Evolutionary conservation across 2,113 vertebrate genomes (phyloP), one percentile per base, ranked within the genome.

Genomic region (Oncorhynchus nerka): DNA sequence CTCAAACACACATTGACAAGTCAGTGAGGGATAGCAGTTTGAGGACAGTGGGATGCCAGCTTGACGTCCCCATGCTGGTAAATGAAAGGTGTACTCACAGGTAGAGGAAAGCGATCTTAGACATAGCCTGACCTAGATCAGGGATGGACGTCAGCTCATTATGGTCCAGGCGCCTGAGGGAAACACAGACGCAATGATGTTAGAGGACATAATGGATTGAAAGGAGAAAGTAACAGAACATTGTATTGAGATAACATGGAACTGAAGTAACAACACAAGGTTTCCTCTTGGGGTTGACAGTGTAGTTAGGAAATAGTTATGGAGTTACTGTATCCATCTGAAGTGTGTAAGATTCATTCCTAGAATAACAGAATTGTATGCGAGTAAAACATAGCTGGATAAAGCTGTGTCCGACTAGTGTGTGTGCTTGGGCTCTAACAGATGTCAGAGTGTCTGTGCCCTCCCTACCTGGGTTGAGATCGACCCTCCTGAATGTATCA

Each of bases 81-180:
- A 55, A 55, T 15, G 51, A 55, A 19, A 55, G 51, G 51, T 15
- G 75, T 83, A 97, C 98, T 99, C 93, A 99, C 98, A 99, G 90
- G 84, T 94, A 91, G 39, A 99, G 94, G 28, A 92, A 93, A 57
- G 89, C 79, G 70, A 98, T 13, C 0, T 75, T 86, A 32, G 93
- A 70, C 16, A 96, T 91, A 49, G 93, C 91, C 0, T 83, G 70
- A 72, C 96, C 96, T 73, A 99, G 93, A 66, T 92, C 93, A 0
- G 98, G 98, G 76, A 99, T 91, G 61, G 92, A 79, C 9, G 92
- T 95, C 93, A 99, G 88, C 82, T 97, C 94, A 7, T 99, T 99
- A 93, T 96, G 93, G 89, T 93, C 95, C 91, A 99, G 88, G 68
- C 88, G 92, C 85, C 98, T 99, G 91, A 67, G 94, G 94, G 82